A percentile compares a stretch with the other conserved stretches of the same genome.
phyloP scores from a whole-genome alignment of 2,797 vertebrate species.

The Netta rufina region DNA sequence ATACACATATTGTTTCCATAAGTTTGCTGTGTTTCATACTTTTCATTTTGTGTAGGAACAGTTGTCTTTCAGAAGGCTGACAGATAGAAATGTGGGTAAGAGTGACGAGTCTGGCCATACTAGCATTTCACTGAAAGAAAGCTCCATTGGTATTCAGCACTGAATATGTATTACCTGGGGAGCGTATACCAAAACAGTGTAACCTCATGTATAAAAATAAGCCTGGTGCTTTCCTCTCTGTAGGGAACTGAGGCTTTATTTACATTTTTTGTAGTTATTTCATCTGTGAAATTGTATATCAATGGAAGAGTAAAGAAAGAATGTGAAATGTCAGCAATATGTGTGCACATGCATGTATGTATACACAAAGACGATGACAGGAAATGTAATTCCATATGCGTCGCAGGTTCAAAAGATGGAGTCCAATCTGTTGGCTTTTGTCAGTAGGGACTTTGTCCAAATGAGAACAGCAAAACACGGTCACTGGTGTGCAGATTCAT shows the following conservation, averaged over 20 bases:
- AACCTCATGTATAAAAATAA: not conserved
- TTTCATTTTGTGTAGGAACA: not conserved
- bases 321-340: not conserved
- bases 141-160: not conserved
- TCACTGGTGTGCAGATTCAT: not conserved
- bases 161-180: not conserved
- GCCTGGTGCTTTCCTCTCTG: not conserved
- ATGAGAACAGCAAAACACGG: not conserved
- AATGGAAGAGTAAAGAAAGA: not conserved
- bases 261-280: not conserved
- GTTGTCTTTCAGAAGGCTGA: not conserved
- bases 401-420: not conserved
- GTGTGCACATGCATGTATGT: rapidly evolving
- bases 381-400: not conserved
- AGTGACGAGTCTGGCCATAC: not conserved
- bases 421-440: not conserved
- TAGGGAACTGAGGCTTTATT: not conserved
- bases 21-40: not conserved
- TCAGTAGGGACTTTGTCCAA: not conserved
- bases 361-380: not conserved
- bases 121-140: not conserved
- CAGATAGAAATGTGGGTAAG: not conserved
- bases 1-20: not conserved
- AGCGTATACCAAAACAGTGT: not conserved
- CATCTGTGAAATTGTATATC: not conserved